A percentile compares a stretch with the other conserved stretches of the same genome.
phyloP scores from a whole-genome alignment of 2,888 invertebrate genomes.

The Glyphotaelius pellucidus region DNA sequence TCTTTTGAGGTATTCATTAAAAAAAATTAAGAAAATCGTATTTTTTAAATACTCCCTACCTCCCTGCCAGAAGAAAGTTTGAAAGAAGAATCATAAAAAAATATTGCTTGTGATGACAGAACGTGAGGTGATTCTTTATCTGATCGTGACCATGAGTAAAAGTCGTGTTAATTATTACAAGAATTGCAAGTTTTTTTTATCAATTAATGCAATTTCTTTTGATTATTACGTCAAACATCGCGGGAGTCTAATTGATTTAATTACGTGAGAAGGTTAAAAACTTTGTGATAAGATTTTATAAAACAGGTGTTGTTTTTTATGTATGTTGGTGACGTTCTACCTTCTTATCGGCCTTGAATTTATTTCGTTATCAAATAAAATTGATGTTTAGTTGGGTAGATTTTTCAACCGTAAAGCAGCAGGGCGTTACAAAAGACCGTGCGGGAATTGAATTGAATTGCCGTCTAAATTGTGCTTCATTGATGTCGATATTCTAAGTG shows the following conservation, averaged over 20 bases:
- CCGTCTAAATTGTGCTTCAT: no score
- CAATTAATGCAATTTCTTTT: background rate
- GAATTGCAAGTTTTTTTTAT: background rate
- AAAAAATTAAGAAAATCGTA: no score
- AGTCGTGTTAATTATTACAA: background rate
- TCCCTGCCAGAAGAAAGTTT: no score
- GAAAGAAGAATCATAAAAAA: no score
- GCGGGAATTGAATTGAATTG: no score
- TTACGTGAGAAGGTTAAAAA: background rate
- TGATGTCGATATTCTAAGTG: no score
- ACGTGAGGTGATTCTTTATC: background rate
- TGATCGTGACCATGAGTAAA: background rate
- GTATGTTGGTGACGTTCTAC: background rate
- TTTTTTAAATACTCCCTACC: no score
- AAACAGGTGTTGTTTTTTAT: background rate
- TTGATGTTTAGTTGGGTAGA: no score
- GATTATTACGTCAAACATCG: background rate
- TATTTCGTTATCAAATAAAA: background rate
- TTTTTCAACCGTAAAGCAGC: no score
- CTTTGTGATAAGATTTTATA: background rate
- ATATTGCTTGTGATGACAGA: no score
- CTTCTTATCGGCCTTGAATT: background rate
- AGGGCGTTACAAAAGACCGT: no score
- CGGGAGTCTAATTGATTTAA: background rate
- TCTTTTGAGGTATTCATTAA: no score